A percentile compares a stretch with the other conserved stretches of the same genome.
phyloP scores from a whole-genome alignment of 2,113 vertebrate species.

The Ictalurus furcatus region DNA sequence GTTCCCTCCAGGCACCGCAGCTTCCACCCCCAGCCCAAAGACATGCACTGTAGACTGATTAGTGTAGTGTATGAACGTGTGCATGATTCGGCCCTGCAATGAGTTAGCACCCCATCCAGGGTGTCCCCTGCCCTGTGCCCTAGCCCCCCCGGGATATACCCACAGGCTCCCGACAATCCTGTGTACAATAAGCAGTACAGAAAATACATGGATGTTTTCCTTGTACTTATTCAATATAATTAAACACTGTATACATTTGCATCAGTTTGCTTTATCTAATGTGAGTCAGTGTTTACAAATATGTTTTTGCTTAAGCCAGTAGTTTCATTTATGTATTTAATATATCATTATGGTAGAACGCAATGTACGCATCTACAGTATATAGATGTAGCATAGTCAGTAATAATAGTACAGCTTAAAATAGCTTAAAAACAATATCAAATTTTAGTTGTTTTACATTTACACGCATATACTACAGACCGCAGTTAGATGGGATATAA shows the following conservation, averaged over 20 bases:
- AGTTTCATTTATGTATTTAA: background rate
- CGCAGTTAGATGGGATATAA: background rate
- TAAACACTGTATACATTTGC: background rate
- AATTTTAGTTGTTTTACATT: background rate
- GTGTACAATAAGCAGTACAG: no score
- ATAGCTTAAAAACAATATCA: background rate
- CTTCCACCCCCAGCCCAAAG: no score
- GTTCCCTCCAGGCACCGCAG: no score
- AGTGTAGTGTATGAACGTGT: no score
- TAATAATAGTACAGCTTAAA: background rate
- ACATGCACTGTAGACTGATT: no score
- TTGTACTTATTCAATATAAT: background rate
- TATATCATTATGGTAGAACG: background rate
- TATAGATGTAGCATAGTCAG: background rate
- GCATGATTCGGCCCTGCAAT: no score
- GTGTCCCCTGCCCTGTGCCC: no score
- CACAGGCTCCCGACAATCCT: no score
- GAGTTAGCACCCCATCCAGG: no score
- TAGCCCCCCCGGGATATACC: no score
- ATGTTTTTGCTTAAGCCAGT: background rate
- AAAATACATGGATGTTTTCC: background rate
- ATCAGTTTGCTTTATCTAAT: background rate
- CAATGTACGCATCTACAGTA: background rate
- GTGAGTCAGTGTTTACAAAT: background rate
- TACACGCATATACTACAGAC: background rate